Conservation (phyloP, 2,113 vertebrate genomes). For the Oreochromis tanganicae region DNA sequence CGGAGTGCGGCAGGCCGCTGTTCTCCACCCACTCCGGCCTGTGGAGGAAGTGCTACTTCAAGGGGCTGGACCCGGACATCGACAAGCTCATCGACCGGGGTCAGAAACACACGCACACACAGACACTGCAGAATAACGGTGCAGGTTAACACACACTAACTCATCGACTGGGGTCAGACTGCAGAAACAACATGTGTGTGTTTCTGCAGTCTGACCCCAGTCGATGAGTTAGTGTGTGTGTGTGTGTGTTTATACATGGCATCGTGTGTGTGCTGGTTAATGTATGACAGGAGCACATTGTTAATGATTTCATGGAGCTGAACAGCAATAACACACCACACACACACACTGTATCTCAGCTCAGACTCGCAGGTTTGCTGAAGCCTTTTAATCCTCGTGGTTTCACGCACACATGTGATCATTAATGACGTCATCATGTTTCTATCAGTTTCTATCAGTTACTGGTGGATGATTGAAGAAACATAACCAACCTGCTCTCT, state of each 20-base stretch:
- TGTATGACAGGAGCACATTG: background rate
- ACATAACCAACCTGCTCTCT: background rate
- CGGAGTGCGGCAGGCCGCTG: conserved; percentile 80
- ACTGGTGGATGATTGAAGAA: background rate
- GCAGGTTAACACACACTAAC: conserved; percentile 49
- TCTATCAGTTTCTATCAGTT: background rate
- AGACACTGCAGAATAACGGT: background rate
- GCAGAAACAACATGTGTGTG: background rate
- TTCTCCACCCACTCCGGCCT: conserved; percentile 83
- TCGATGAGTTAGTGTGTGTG: too few species aligned
- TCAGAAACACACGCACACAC: background rate
- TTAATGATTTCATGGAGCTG: background rate
- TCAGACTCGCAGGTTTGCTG: background rate
- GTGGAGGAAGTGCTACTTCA: conserved; percentile 84
- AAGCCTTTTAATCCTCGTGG: background rate
- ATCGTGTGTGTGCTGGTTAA: background rate
- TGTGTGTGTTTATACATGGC: background rate
- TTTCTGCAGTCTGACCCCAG: too few species aligned
- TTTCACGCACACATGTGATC: background rate
- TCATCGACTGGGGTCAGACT: conserved; percentile 74
- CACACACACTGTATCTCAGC: background rate
- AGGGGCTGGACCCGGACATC: conserved; percentile 78
- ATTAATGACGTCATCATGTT: background rate
- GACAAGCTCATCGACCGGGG: conserved; percentile 80
- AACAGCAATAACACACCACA: background rate